Conservation (phyloP, 2,797 vertebrate species). For the Pipistrellus pygmaeus region DNA sequence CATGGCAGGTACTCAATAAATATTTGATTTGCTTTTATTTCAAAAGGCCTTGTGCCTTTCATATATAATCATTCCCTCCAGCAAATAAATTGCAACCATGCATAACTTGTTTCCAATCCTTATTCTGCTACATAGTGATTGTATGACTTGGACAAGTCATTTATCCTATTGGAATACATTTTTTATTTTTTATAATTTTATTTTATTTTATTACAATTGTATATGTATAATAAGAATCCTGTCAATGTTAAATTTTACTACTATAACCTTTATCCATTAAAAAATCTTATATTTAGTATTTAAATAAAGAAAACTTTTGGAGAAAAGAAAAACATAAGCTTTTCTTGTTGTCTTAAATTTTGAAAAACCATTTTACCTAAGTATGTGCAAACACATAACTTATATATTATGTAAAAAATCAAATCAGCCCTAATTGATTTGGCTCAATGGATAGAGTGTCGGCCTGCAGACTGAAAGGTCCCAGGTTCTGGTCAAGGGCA, state of each 20-base stretch:
- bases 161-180: background rate
- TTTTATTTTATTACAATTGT: background rate
- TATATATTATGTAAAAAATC: background rate
- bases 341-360: background rate
- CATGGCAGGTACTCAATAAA: conserved; percentile 15
- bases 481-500: too few relatives aligned
- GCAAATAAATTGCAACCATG: background rate
- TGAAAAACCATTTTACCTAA: conserved; percentile 44
- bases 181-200: background rate
- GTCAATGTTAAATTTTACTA: conserved; percentile 32
- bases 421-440: background rate
- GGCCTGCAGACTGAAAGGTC: too few relatives aligned
- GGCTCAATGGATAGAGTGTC: too few relatives aligned
- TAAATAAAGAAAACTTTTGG: background rate
- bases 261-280: conserved; percentile 29
- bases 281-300: background rate
- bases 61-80: conserved; percentile 38
- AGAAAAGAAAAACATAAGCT: background rate
- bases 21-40: conserved; percentile 67
- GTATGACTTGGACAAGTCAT: background rate
- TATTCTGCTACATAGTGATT: background rate
- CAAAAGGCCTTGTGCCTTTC: conserved; percentile 45
- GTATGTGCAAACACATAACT: conserved; percentile 19
- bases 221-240: background rate
- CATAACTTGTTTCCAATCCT: background rate